Evolutionary conservation across 2,797 vertebrate genomes (phyloP).

Genomic region (Pantherophis vulpinus): DNA sequence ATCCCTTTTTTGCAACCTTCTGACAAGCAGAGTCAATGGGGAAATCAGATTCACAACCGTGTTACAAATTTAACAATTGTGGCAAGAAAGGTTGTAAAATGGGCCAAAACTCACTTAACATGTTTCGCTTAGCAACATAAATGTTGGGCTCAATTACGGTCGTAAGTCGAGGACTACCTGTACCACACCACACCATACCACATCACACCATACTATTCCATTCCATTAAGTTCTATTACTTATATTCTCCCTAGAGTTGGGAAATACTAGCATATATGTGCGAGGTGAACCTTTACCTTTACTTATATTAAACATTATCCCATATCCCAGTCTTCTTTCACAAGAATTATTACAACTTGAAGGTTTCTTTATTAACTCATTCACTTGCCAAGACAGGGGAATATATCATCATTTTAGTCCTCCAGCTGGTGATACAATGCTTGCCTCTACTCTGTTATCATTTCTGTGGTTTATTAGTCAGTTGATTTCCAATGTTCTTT

Average conservation of each 20-base stretch:
- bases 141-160: background rate
- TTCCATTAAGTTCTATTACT: background rate
- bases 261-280: too few relatives aligned
- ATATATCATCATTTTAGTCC: background rate
- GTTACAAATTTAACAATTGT: too few relatives aligned
- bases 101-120: too few relatives aligned
- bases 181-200: background rate
- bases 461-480: background rate
- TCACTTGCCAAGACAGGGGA: background rate
- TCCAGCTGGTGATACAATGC: background rate
- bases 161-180: background rate
- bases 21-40: too few relatives aligned
- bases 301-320: background rate
- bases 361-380: background rate
- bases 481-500: background rate
- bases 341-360: background rate
- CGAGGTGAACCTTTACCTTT: too few relatives aligned
- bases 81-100: too few relatives aligned
- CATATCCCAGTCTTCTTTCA: background rate
- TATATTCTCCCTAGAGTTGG: background rate
- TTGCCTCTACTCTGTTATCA: background rate
- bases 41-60: too few relatives aligned
- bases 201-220: too few relatives aligned
- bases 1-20: too few relatives aligned
- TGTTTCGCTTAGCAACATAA: background rate